These are phyloP conservation scores for Vanessa cardui DNA, from an alignment of 2,888 invertebrate genomes.

Conservation along the genomic window DNA sequence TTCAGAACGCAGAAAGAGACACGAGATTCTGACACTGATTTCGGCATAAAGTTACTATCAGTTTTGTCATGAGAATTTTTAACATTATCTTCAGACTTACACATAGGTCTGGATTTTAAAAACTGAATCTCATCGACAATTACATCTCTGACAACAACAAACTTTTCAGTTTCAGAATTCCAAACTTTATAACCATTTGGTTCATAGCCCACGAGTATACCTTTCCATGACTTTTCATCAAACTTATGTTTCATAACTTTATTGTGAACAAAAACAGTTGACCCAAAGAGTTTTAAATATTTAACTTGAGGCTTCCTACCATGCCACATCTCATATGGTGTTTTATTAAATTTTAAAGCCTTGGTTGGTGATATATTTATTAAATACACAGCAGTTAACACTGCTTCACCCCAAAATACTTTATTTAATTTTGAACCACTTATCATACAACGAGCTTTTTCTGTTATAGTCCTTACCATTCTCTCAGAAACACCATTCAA, in stretches of 20 bases:
- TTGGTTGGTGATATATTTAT: slow-evolving; percentile 46
- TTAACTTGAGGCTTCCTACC: slow-evolving; percentile 51
- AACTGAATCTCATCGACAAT: slow-evolving; percentile 50
- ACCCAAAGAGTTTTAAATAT: slow-evolving; percentile 52
- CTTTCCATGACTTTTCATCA: slow-evolving; percentile 54
- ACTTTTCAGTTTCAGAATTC: slow-evolving; percentile 48
- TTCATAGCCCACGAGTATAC: slow-evolving; percentile 50
- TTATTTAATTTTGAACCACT: slow-evolving; percentile 48
- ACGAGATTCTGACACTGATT: slow-evolving; percentile 31
- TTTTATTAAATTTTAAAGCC: slow-evolving; percentile 25
- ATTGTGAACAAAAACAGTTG: slow-evolving; percentile 50
- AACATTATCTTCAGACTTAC: slow-evolving; percentile 20
- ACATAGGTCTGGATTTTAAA: slow-evolving; percentile 42
- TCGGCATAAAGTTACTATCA: slow-evolving; percentile 21
- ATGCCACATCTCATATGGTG: slow-evolving; percentile 57
- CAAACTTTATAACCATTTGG: slow-evolving; percentile 55
- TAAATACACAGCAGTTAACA: slow-evolving; percentile 54
- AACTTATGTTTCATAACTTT: slow-evolving; percentile 50
- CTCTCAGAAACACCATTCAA: slow-evolving; percentile 43
- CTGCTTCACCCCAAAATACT: slow-evolving; percentile 56
- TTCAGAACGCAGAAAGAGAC: slow-evolving; percentile 18
- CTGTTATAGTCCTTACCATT: slow-evolving; percentile 55
- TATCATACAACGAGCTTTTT: slow-evolving; percentile 55
- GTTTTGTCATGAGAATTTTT: slow-evolving; percentile 33
- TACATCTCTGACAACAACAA: slow-evolving; percentile 36